A percentile compares a stretch with the other conserved stretches of the same genome.
Evolutionary conservation across 2,888 invertebrate genomes (phyloP).

Genomic region (Branchellion lobata): DNA sequence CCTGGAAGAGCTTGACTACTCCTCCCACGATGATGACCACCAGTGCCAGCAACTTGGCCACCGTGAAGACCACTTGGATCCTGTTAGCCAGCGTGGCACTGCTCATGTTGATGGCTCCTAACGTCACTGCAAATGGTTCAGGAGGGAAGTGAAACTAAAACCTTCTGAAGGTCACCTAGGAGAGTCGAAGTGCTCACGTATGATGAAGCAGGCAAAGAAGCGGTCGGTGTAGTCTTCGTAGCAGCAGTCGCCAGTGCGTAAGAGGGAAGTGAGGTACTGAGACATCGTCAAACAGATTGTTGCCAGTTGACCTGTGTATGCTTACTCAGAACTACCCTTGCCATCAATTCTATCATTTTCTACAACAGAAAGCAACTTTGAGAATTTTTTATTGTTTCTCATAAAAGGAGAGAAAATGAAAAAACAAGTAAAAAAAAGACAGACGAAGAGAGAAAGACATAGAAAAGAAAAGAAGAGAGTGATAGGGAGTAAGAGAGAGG

Average conservation of each 20-base stretch:
- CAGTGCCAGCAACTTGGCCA: conserved; percentile 85
- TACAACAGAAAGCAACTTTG: too few species aligned
- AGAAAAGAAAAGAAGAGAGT: too few species aligned
- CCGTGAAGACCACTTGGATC: conserved; percentile 90
- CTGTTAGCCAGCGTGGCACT: conserved; percentile 89
- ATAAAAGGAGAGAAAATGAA: too few species aligned
- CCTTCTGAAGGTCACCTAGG: too few species aligned
- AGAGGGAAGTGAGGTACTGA: neutral
- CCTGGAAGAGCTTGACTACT: conserved; percentile 80
- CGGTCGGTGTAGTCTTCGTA: too few species aligned
- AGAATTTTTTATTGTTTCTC: too few species aligned
- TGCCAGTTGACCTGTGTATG: conserved; percentile 17
- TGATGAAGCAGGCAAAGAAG: conserved; percentile 8
- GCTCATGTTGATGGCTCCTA: conserved; percentile 88
- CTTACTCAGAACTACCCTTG: too few species aligned
- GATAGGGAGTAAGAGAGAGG: conserved; percentile 64
- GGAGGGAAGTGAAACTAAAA: conserved; percentile 72
- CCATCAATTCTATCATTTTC: too few species aligned
- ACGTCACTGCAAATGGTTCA: conserved; percentile 86
- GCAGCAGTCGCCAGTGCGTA: neutral
- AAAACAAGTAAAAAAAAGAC: too few species aligned
- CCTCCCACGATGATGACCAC: conserved; percentile 85
- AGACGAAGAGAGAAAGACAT: too few species aligned
- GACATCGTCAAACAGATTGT: conserved; percentile 1
- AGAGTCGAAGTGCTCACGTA: neutral